A percentile compares a stretch with the other conserved stretches of the same genome.
Evolutionary conservation across 2,888 invertebrate genomes (phyloP).

Genomic region (Phortica magna): DNA sequence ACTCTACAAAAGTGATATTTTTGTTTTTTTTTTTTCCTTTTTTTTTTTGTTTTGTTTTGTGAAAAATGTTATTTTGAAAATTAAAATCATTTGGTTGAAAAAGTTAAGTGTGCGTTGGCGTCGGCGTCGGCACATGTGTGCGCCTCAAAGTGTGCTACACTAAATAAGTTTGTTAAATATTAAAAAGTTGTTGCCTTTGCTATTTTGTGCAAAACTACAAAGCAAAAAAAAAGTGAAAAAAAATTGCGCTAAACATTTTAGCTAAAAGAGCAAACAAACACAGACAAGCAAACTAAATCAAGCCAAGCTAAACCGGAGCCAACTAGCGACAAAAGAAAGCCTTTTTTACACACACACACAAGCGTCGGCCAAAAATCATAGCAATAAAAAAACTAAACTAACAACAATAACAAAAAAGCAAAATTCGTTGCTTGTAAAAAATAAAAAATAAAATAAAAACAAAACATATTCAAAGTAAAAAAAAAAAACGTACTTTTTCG

Average conservation of each 20-base stretch:
- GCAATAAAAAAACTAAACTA: constrained; percentile 6
- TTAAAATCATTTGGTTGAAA: background rate
- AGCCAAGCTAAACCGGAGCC: background rate
- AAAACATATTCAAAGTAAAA: constrained; percentile 13
- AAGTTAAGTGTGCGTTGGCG: background rate
- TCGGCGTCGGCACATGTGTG: background rate
- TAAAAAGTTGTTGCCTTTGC: background rate
- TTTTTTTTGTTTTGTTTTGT: background rate
- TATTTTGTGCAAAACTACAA: constrained; percentile 8
- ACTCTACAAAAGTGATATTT: background rate
- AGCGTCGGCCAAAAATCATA: constrained; percentile 3
- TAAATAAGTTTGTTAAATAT: constrained; percentile 27
- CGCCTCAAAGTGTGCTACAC: constrained; percentile 1
- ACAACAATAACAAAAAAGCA: constrained; percentile 28
- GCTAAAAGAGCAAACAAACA: constrained; percentile 15
- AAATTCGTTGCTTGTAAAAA: constrained; percentile 13
- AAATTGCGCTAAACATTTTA: background rate
- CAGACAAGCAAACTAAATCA: constrained; percentile 1
- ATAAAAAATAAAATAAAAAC: constrained; percentile 24
- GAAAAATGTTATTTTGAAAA: background rate
- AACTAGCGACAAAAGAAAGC: constrained; percentile 13
- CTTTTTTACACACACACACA: background rate
- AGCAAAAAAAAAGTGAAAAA: background rate
- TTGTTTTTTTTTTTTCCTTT: background rate
- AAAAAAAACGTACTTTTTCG: constrained; percentile 12